Conservation (phyloP, 2,797 vertebrate genomes). For the Kryptopterus vitreolus region DNA sequence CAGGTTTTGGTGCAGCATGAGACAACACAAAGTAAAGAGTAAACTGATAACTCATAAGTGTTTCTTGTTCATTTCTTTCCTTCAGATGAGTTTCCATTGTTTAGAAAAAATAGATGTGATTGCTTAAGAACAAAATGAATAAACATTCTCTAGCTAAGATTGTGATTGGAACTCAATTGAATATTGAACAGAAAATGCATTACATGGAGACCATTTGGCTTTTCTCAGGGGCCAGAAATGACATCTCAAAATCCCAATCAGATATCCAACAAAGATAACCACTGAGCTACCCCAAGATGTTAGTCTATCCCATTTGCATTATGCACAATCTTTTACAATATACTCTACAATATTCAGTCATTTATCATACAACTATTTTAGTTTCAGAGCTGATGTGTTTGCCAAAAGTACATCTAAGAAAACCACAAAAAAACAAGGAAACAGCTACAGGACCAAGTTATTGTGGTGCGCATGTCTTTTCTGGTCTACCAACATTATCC, state of each 20-base stretch:
- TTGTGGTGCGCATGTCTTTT: not conserved
- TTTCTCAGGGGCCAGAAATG: no score
- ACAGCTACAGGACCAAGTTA: not conserved
- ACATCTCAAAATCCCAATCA: no score
- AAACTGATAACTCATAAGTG: not conserved
- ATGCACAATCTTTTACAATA: not conserved
- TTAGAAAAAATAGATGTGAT: not conserved
- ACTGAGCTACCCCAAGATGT: no score
- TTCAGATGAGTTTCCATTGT: not conserved
- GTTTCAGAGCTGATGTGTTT: not conserved
- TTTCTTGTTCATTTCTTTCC: not conserved
- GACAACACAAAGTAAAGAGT: not conserved
- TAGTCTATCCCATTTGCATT: not conserved
- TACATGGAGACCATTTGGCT: no score
- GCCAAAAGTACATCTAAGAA: not conserved
- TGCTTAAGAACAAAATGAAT: not conserved
- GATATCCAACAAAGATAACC: no score
- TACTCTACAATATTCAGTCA: not conserved
- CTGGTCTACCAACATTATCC: not conserved
- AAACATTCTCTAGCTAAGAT: not conserved
- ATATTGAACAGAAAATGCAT: no score
- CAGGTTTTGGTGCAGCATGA: not conserved
- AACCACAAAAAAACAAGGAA: not conserved
- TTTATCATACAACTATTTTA: not conserved
- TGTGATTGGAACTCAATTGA: not conserved